Evolutionary conservation across 2,888 invertebrate species (phyloP).

Genomic region (Drepanosiphum platanoidis): DNA sequence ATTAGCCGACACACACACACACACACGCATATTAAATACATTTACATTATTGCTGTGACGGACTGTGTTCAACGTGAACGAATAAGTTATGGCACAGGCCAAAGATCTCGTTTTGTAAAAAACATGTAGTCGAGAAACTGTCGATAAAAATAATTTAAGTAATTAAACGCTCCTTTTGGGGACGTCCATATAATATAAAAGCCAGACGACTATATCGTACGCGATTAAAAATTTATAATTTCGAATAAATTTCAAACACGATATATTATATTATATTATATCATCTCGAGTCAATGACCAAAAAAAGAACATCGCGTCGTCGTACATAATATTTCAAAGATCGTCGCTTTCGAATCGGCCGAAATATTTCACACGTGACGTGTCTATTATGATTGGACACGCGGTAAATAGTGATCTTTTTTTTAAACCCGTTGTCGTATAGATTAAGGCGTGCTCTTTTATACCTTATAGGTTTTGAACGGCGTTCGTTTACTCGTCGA

Average conservation of each 20-base stretch:
- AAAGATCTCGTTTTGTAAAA: not conserved
- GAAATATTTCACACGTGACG: not conserved
- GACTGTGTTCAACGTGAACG: not conserved
- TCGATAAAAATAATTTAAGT: not conserved
- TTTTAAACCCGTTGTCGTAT: not conserved
- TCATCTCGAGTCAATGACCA: no score
- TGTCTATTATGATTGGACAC: not conserved
- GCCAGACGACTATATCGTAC: not conserved
- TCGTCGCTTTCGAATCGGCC: not conserved
- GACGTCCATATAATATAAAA: not conserved
- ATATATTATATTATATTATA: not conserved
- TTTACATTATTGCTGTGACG: not conserved
- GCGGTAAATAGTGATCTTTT: not conserved
- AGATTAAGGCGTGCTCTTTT: not conserved
- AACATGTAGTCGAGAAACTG: not conserved
- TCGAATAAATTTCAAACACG: not conserved
- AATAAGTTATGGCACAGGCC: not conserved
- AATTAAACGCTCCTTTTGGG: not conserved
- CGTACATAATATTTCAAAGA: not conserved
- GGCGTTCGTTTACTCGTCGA: not conserved
- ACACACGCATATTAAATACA: no score
- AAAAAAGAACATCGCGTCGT: no score
- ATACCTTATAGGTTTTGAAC: not conserved
- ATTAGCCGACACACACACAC: not conserved
- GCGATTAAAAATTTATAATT: not conserved